phyloP scores from a whole-genome alignment of 2,113 vertebrate species.

The Takifugu flavidus region DNA sequence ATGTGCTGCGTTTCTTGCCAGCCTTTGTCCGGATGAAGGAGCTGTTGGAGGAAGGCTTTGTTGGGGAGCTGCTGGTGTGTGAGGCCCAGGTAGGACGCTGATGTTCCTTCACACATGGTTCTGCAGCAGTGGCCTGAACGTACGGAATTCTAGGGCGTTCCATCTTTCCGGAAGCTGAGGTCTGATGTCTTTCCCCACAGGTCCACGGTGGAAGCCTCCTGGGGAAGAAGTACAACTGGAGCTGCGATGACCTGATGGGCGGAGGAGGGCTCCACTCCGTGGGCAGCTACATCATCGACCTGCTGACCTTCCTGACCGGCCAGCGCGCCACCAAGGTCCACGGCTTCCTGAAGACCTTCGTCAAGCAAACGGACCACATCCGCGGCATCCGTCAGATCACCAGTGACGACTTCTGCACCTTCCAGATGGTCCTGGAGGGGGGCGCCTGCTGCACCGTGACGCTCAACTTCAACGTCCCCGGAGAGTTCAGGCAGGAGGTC shows the following conservation, averaged over 20 bases:
- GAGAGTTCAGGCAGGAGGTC: slow-evolving; percentile 94
- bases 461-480: slow-evolving; percentile 95
- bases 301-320: slow-evolving; percentile 92
- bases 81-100: slow-evolving; percentile 78
- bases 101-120: not conserved
- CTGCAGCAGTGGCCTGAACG: no score
- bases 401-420: slow-evolving; percentile 97
- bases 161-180: not conserved
- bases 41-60: slow-evolving; percentile 91
- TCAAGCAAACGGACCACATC: slow-evolving; percentile 97
- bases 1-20: slow-evolving; percentile 92
- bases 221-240: slow-evolving; percentile 99
- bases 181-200: slow-evolving; percentile 46
- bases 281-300: slow-evolving; percentile 97
- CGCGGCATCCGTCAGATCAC: slow-evolving; percentile 97
- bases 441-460: slow-evolving; percentile 96
- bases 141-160: no score
- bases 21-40: slow-evolving; percentile 96
- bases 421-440: slow-evolving; percentile 95
- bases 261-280: slow-evolving; percentile 95
- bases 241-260: slow-evolving; percentile 97
- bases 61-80: slow-evolving; percentile 93
- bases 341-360: slow-evolving; percentile 94
- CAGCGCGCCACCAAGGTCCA: slow-evolving; percentile 92
- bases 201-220: slow-evolving; percentile 95